These are phyloP conservation scores for Rhagonycha fulva DNA, from an alignment of 2,888 invertebrate species.

Conservation along the genomic window DNA sequence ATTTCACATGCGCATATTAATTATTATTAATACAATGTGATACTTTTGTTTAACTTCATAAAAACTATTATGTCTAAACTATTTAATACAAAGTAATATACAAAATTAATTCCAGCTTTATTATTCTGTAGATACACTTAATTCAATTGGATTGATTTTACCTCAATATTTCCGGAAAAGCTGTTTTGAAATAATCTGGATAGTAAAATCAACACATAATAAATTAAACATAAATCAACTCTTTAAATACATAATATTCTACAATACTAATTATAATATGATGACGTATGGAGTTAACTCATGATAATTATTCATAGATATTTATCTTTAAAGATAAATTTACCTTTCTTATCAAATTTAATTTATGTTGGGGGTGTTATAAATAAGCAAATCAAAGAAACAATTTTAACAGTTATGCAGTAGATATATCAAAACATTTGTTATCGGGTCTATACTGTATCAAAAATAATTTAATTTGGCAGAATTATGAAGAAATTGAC, in stretches of 20 bases:
- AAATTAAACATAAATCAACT: background rate
- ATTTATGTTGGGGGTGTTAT: background rate
- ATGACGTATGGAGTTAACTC: background rate
- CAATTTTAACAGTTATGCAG: background rate
- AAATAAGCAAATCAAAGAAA: background rate
- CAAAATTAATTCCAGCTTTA: background rate
- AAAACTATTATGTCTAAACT: background rate
- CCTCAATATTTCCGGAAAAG: background rate
- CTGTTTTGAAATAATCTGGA: background rate
- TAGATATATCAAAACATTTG: background rate
- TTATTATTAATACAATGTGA: background rate
- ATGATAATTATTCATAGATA: background rate
- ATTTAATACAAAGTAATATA: background rate
- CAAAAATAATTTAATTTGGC: background rate
- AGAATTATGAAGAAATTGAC: background rate
- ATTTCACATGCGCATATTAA: background rate
- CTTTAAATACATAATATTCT: background rate
- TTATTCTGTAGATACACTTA: background rate
- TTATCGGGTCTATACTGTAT: background rate
- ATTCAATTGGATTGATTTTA: background rate
- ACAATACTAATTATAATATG: background rate
- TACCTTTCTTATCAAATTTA: conserved; percentile 8
- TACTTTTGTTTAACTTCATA: background rate
- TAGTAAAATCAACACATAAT: background rate
- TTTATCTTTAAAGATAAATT: background rate